Percentiles rank a stretch among this genome's conserved stretches.
These are phyloP conservation scores for Hypsopygia costalis DNA, from an alignment of 2,888 invertebrate genomes.

Conservation along the genomic window DNA sequence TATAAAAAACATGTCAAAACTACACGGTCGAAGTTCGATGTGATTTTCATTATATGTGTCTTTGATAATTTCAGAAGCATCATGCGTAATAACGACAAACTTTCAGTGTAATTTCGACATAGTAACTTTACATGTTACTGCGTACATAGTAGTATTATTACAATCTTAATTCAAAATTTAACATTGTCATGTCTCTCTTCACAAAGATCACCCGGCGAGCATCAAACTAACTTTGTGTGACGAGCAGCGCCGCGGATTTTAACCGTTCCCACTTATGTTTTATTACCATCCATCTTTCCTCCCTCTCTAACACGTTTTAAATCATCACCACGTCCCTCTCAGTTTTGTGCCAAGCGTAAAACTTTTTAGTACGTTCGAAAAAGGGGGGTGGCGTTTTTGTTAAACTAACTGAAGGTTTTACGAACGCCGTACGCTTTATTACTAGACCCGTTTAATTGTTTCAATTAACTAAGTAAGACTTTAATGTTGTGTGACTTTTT, in stretches of 20 bases:
- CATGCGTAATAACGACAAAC: no score
- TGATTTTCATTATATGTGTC: no score
- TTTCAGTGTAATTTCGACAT: no score
- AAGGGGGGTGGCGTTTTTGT: constrained; percentile 20
- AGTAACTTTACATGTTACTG: no score
- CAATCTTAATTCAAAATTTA: not conserved
- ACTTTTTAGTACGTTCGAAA: constrained; percentile 47
- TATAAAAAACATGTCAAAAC: no score
- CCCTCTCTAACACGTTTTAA: constrained; percentile 23
- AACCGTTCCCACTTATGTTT: constrained; percentile 41
- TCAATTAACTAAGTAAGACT: constrained; percentile 52
- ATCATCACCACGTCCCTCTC: constrained; percentile 24
- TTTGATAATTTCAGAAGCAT: no score
- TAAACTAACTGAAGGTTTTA: constrained; percentile 33
- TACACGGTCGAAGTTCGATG: no score
- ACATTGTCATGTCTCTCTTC: not conserved
- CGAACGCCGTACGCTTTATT: constrained; percentile 36
- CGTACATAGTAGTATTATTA: no score
- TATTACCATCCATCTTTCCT: constrained; percentile 25
- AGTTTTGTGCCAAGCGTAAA: constrained; percentile 32
- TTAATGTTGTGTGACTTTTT: constrained; percentile 15
- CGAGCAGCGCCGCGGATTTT: constrained; percentile 36
- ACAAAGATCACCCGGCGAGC: not conserved
- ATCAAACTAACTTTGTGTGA: constrained; percentile 35
- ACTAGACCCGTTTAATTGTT: constrained; percentile 47